Conservation (phyloP, 2,797 vertebrate genomes). For the Leptodactylus fallax region DNA sequence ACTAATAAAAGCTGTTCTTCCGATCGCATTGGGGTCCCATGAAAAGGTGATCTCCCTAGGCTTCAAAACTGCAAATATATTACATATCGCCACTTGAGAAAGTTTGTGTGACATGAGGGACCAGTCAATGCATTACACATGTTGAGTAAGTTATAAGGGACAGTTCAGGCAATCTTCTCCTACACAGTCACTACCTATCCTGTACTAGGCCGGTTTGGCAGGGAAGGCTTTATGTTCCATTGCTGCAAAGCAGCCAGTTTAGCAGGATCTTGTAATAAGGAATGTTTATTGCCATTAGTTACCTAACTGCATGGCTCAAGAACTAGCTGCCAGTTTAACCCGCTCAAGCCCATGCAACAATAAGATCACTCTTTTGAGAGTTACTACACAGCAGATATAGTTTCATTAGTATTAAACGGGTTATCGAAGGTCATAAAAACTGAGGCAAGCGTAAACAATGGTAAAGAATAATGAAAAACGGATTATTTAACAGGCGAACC, state of each 20-base stretch:
- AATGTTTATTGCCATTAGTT: not conserved
- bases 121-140: not conserved
- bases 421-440: too few relatives aligned
- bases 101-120: not conserved
- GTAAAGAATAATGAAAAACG: too few relatives aligned
- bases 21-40: not conserved
- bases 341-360: not conserved
- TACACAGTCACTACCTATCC: not conserved
- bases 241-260: not conserved
- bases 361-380: not conserved
- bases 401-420: too few relatives aligned
- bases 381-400: not conserved
- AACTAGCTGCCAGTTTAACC: not conserved
- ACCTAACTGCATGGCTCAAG: not conserved
- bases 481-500: too few relatives aligned
- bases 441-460: too few relatives aligned
- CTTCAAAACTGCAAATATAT: not conserved
- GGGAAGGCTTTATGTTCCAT: not conserved
- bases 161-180: not conserved
- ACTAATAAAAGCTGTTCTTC: too few relatives aligned
- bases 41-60: not conserved
- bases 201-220: not conserved
- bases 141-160: not conserved
- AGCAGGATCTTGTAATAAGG: not conserved
- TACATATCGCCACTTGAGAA: not conserved